phyloP scores from a whole-genome alignment of 2,113 vertebrate species.

The Dissostichus mawsoni region DNA sequence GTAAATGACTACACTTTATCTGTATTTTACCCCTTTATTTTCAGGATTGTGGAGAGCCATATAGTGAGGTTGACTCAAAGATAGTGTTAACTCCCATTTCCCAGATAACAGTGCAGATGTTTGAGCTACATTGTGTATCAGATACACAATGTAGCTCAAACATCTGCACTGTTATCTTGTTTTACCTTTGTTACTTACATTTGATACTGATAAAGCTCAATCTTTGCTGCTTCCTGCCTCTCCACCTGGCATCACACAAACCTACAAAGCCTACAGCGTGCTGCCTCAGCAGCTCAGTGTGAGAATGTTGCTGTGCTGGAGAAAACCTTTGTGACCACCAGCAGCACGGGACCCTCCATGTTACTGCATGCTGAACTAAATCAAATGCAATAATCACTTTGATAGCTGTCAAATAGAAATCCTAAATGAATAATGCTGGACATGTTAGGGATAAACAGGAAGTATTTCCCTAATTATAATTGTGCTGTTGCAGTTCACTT shows the following conservation, averaged over 20 bases:
- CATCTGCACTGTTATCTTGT: neutral
- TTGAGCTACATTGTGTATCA: neutral
- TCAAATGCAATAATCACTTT: neutral
- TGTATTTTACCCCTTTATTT: neutral
- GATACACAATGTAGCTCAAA: no score
- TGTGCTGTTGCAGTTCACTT: neutral
- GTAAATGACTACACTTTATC: neutral
- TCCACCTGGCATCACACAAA: constrained; percentile 35
- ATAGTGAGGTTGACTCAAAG: neutral
- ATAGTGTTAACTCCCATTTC: neutral
- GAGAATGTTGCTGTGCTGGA: constrained; percentile 68
- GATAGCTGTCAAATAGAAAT: neutral
- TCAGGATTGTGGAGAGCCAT: neutral
- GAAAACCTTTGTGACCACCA: constrained; percentile 62
- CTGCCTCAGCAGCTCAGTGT: constrained; percentile 68
- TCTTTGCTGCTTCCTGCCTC: constrained; percentile 21
- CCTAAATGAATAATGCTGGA: neutral
- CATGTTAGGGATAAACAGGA: no score
- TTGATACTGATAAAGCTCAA: neutral
- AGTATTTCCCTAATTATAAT: neutral
- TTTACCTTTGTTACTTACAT: neutral
- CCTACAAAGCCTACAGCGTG: constrained; percentile 50
- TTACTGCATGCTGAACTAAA: constrained; percentile 11
- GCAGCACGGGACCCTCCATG: neutral
- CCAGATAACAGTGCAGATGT: neutral